A percentile compares a stretch with the other conserved stretches of the same genome.
phyloP scores from a whole-genome alignment of 2,888 invertebrate species.

The Hypselothyrea guttata region DNA sequence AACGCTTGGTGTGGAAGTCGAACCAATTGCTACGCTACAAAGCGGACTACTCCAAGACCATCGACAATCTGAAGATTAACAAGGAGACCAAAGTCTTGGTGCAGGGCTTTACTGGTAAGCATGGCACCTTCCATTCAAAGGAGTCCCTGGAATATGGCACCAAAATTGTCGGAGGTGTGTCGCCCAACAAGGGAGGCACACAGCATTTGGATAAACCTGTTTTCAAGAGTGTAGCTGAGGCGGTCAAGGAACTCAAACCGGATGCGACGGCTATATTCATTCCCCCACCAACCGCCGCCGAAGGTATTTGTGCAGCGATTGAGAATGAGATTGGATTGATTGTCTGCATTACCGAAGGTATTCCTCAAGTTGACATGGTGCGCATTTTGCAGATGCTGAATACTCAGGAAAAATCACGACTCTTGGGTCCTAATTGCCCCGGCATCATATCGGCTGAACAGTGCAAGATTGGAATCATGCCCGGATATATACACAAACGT shows the following conservation, averaged over 20 bases:
- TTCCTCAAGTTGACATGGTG: conserved; percentile 99
- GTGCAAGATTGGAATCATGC: conserved; percentile 99
- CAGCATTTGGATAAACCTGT: conserved; percentile 89
- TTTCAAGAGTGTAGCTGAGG: conserved; percentile 85
- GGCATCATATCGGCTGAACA: conserved; percentile 97
- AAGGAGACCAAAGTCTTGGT: conserved; percentile 95
- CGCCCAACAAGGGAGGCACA: conserved; percentile 90
- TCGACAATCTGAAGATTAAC: conserved; percentile 90
- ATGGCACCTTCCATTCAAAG: conserved; percentile 95
- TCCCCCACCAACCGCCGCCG: conserved; percentile 94
- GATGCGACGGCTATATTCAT: conserved; percentile 98
- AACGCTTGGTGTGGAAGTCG: not conserved
- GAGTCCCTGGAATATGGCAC: conserved; percentile 99
- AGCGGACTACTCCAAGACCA: conserved; percentile 59
- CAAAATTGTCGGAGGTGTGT: conserved; percentile 91
- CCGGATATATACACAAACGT: conserved; percentile 96
- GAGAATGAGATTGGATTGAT: conserved; percentile 97
- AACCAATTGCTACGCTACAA: conserved; percentile 14
- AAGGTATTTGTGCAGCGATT: conserved; percentile 95
- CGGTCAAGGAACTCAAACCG: conserved; percentile 91
- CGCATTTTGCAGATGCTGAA: conserved; percentile 93
- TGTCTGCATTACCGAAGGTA: conserved; percentile 98
- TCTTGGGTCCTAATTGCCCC: conserved; percentile 99
- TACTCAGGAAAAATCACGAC: conserved; percentile 93
- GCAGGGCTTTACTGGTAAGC: conserved; percentile 99